phyloP scores from a whole-genome alignment of 2,797 vertebrate species.

The Tauraco hartlaubi region DNA sequence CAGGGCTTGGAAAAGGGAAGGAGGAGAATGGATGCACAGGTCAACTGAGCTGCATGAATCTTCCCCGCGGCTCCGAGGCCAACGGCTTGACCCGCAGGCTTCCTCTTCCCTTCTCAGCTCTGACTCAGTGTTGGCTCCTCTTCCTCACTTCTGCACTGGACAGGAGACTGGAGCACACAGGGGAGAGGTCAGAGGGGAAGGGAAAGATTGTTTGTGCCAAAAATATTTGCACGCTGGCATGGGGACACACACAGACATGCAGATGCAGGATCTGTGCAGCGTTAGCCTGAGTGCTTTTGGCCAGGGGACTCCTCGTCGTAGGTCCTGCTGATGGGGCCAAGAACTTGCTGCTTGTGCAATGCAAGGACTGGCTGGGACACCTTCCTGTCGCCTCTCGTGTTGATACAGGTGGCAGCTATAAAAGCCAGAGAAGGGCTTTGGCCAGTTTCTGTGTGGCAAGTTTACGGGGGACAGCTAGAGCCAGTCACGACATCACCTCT shows the following conservation, averaged over 20 bases:
- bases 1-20: neutral
- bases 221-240: neutral
- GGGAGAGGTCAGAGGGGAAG: neutral
- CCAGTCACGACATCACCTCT: neutral
- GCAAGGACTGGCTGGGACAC: neutral
- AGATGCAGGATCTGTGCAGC: neutral
- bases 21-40: neutral
- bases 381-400: neutral
- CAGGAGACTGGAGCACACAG: neutral
- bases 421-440: neutral
- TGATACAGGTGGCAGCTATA: neutral
- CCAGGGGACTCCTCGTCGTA: neutral
- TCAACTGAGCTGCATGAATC: neutral
- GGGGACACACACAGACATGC: neutral
- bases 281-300: neutral
- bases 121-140: neutral
- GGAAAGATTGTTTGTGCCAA: rapidly evolving
- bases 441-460: neutral
- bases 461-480: neutral
- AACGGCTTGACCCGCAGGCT: neutral
- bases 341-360: neutral
- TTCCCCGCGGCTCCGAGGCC: neutral
- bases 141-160: neutral
- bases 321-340: neutral
- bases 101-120: neutral